Evolutionary conservation across 1,140 invertebrate species (phyloP), one percentile per base, ranked within the genome.

Genomic region (Neotoxoptera formosana): DNA sequence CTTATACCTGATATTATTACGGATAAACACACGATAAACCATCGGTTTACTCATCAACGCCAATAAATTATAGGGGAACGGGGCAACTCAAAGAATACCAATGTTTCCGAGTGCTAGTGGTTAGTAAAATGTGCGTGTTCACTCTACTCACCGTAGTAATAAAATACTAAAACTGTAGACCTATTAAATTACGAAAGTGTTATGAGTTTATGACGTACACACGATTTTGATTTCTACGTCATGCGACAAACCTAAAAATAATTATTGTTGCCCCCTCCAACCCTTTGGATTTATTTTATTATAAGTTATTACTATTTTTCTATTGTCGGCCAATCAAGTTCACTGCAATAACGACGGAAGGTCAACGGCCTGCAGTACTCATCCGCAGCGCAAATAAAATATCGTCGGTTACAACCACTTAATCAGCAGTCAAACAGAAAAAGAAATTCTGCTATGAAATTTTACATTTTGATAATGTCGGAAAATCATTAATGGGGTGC

Each of bases 261-360:
- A 51, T 92, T 36, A 83, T 36, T 81, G 1, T 83, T 83, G n/a
- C 76, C 67, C n/a, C 67, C n/a, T 67, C 34, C 25, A 36, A 21
- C n/a, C 53, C 8, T 53, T 36, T 36, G 48, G 20, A 36, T 53
- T 53, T 53, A 51, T 20, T 20, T 17, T 87, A 48, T 87, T 87
- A 45, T 47, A 45, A 14, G 47, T 48, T 87, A 51, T 87, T 87
- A 87, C 1, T 87, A 87, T 53, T 47, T 87, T 89, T 36, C 11
- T 89, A 53, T 51, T 89, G 91, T 51, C 47, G 76, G 76, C 91
- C 91, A 51, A 92, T 92, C 76, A 92, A 92, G 91, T 92, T 92
- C 91, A 83, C 76, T 83, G 91, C 91, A 92, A 92, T 83, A 83
- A 76, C 91, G 76, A 92, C 67, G 47, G 67, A 48, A 92, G 91